phyloP scores from a whole-genome alignment of 1,140 invertebrate genomes.

The Drosophila chauvacae region DNA sequence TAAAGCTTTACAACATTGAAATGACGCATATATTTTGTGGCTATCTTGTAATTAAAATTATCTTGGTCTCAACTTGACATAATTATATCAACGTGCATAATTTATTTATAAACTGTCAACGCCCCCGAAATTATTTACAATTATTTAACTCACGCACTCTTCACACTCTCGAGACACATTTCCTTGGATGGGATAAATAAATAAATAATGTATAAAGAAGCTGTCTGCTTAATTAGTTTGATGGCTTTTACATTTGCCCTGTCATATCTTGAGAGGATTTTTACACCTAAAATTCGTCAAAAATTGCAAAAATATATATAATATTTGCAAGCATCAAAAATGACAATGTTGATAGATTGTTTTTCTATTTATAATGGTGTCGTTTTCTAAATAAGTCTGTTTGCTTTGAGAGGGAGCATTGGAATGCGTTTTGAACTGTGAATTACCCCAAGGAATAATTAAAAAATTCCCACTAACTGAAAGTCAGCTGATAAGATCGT shows the following conservation, averaged over 20 bases:
- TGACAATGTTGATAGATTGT: conserved; percentile 23
- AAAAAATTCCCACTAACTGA: conserved; percentile 11
- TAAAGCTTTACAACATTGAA: conserved; percentile 23
- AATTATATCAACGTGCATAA: conserved; percentile 26
- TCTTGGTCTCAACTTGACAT: conserved; percentile 39
- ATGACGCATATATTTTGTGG: conserved; percentile 8
- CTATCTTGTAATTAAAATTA: conserved; percentile 12
- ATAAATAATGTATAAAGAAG: conserved; percentile 3
- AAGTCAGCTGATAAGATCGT: conserved; percentile 27
- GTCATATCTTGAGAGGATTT: conserved; percentile 16
- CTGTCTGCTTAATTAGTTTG: conserved; percentile 41
- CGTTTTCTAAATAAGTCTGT: background rate
- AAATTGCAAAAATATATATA: conserved; percentile 9
- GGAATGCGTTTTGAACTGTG: background rate
- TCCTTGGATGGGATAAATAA: conserved; percentile 27
- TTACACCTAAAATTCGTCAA: conserved; percentile 14
- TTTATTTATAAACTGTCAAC: conserved; percentile 40
- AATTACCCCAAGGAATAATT: conserved; percentile 2
- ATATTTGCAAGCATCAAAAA: conserved; percentile 25
- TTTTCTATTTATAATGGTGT: conserved; percentile 26
- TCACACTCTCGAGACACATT: background rate
- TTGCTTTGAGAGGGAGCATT: background rate
- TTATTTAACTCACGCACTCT: conserved; percentile 16
- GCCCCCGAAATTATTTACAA: conserved; percentile 15
- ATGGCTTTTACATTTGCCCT: conserved; percentile 32